Evolutionary conservation across 1,140 invertebrate species (phyloP).

Genomic region (Hydropsyche tenuis): DNA sequence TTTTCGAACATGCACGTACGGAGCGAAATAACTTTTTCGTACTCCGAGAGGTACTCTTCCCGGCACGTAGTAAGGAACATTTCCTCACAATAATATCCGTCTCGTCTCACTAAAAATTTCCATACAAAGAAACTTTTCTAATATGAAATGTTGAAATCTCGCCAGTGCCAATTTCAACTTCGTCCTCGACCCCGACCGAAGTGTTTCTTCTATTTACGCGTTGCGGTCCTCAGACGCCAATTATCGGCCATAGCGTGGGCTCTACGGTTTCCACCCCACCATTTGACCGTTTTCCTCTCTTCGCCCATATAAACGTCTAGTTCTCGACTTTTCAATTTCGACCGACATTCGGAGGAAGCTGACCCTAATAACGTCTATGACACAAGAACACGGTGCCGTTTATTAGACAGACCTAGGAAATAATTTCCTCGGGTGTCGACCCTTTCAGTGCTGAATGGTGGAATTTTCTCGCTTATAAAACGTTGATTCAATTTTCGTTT

Average conservation of each 20-base stretch:
- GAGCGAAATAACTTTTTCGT: no score
- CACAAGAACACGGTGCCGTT: neutral
- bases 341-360: neutral
- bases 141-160: slow-evolving; percentile 15
- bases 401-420: neutral
- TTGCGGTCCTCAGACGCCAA: neutral
- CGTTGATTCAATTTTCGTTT: neutral
- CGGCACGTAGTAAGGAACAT: no score
- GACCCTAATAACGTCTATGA: no score
- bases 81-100: neutral
- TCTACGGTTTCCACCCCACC: no score
- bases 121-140: slow-evolving; percentile 17
- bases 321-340: slow-evolving; percentile 4
- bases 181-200: no score
- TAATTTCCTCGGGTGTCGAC: no score
- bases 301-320: neutral
- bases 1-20: no score
- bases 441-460: no score
- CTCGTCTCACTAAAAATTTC: slow-evolving; percentile 12
- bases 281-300: neutral
- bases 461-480: no score
- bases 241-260: neutral
- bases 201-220: neutral
- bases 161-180: neutral
- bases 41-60: no score